These are phyloP conservation scores for Halcyon malimbica DNA, from an alignment of 2,113 vertebrate species.

Conservation along the genomic window DNA sequence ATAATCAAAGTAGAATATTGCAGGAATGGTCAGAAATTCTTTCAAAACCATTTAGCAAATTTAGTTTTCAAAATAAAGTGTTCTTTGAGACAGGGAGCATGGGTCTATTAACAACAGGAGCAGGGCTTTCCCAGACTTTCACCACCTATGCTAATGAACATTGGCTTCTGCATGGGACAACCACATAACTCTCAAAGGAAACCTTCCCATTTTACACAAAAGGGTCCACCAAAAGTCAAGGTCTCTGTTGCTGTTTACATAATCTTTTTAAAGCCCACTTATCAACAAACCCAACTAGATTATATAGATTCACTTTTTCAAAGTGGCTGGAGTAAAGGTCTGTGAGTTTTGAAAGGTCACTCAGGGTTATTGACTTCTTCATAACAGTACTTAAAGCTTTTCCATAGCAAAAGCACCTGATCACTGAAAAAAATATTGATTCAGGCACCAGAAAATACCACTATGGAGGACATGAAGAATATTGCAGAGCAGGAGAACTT, in stretches of 20 bases:
- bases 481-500: not conserved
- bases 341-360: conserved; percentile 45
- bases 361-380: conserved; percentile 51
- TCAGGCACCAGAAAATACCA: conserved; percentile 26
- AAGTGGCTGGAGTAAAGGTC: not conserved
- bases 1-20: not conserved
- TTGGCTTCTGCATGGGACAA: not conserved
- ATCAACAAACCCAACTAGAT: not conserved
- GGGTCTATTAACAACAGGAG: not conserved
- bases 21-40: not conserved
- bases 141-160: no score
- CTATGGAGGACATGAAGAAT: not conserved
- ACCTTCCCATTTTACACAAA: no score
- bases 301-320: not conserved
- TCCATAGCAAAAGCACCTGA: conserved; percentile 56
- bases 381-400: conserved; percentile 51
- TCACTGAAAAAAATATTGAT: conserved; percentile 45
- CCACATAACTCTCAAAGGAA: accelerated
- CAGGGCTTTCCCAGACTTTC: not conserved
- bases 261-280: not conserved
- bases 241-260: not conserved
- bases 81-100: not conserved
- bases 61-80: not conserved
- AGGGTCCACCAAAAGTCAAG: not conserved
- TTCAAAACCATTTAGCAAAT: not conserved